Evolutionary conservation across 2,113 vertebrate genomes (phyloP).

Genomic region (Sapayoa aenigma): DNA sequence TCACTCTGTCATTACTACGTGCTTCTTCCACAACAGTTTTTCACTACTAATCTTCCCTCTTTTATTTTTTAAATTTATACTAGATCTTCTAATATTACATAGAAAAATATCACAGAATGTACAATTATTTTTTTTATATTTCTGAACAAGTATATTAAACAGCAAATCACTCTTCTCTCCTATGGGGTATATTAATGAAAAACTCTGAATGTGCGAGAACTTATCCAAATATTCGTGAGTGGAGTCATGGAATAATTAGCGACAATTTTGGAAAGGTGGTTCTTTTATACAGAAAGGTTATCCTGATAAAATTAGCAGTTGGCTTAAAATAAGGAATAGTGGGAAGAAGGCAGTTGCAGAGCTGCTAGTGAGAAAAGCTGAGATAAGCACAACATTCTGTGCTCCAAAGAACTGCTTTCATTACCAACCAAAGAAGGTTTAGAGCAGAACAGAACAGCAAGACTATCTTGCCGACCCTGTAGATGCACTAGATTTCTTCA

Average conservation of each 20-base stretch:
- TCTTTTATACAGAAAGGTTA: neutral
- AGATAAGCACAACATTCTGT: neutral
- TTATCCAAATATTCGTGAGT: neutral
- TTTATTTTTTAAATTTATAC: neutral
- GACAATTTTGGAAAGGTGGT: neutral
- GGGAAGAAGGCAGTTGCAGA: neutral
- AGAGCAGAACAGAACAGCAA: neutral
- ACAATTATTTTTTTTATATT: neutral
- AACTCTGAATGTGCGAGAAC: neutral
- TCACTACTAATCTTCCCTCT: neutral
- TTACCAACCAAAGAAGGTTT: neutral
- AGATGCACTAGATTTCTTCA: neutral
- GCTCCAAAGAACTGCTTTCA: neutral
- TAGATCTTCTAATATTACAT: neutral
- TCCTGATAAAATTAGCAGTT: conserved; percentile 7
- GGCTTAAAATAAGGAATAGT: neutral
- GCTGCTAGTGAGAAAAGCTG: neutral
- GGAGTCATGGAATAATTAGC: neutral
- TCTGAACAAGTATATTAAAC: neutral
- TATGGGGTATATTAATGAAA: neutral
- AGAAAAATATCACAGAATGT: neutral
- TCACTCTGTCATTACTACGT: neutral
- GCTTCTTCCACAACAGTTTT: neutral
- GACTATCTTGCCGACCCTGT: neutral
- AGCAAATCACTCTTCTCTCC: neutral